Evolutionary conservation across 2,113 vertebrate genomes (phyloP).

Genomic region (Nipponia nippon): DNA sequence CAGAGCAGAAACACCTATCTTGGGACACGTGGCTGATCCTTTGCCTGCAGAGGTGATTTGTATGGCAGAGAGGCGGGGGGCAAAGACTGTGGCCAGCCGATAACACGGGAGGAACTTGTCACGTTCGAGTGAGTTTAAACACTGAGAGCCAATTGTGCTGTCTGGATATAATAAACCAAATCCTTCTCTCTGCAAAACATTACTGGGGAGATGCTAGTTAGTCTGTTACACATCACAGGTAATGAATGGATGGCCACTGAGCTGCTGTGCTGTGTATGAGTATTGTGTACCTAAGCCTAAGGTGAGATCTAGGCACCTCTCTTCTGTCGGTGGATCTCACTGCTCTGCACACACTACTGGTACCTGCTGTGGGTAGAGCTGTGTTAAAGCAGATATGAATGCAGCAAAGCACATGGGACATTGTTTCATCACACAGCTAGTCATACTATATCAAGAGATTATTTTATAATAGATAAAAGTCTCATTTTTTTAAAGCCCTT

Average conservation of each 20-base stretch:
- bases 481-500: background rate
- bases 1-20: background rate
- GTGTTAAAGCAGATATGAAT: background rate
- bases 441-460: background rate
- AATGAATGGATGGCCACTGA: background rate
- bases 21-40: background rate
- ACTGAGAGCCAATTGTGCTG: background rate
- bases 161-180: background rate
- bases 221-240: rapidly evolving
- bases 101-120: background rate
- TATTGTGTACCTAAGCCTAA: background rate
- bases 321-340: background rate
- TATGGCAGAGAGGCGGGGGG: background rate
- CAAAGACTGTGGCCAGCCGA: rapidly evolving
- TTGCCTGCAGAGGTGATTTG: background rate
- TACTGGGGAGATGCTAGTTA: background rate
- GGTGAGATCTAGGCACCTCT: background rate
- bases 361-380: background rate
- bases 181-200: background rate
- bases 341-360: rapidly evolving
- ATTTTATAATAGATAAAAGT: background rate
- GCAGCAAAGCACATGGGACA: background rate
- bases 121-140: background rate
- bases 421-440: background rate
- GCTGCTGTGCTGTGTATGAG: background rate